phyloP scores from a whole-genome alignment of 2,888 invertebrate genomes.

The Hesperia comma region DNA sequence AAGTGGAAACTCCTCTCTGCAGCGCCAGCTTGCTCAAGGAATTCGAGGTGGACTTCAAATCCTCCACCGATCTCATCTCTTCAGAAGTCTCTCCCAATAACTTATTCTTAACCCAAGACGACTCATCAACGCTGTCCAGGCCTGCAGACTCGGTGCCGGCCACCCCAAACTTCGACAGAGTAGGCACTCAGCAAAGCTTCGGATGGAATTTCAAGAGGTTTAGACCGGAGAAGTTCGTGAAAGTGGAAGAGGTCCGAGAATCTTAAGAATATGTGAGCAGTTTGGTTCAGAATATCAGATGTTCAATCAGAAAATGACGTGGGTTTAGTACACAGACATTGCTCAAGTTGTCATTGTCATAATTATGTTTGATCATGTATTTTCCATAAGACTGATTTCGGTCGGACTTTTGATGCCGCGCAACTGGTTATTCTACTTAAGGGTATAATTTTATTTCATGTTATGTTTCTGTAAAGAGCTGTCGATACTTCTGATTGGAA shows the following conservation, averaged over 20 bases:
- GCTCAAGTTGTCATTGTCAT: too few relatives aligned
- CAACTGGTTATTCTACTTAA: too few relatives aligned
- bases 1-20: conserved; percentile 89
- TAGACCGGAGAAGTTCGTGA: conserved; percentile 52
- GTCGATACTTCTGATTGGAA: too few relatives aligned
- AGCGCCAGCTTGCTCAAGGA: conserved; percentile 87
- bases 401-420: too few relatives aligned
- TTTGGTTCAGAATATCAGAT: too few relatives aligned
- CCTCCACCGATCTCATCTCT: conserved; percentile 57
- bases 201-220: conserved; percentile 72
- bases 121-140: conserved; percentile 53
- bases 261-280: background rate
- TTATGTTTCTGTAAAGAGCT: too few relatives aligned
- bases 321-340: too few relatives aligned
- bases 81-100: conserved; percentile 55
- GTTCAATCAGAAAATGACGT: too few relatives aligned
- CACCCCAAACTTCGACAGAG: conserved; percentile 58
- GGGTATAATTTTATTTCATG: too few relatives aligned
- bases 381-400: too few relatives aligned
- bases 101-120: conserved; percentile 57
- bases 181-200: conserved; percentile 64
- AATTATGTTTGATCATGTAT: too few relatives aligned
- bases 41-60: conserved; percentile 67
- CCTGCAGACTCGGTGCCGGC: conserved; percentile 59
- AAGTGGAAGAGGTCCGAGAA: background rate